Evolutionary conservation across 2,113 vertebrate genomes (phyloP).

Genomic region (Lathamus discolor): DNA sequence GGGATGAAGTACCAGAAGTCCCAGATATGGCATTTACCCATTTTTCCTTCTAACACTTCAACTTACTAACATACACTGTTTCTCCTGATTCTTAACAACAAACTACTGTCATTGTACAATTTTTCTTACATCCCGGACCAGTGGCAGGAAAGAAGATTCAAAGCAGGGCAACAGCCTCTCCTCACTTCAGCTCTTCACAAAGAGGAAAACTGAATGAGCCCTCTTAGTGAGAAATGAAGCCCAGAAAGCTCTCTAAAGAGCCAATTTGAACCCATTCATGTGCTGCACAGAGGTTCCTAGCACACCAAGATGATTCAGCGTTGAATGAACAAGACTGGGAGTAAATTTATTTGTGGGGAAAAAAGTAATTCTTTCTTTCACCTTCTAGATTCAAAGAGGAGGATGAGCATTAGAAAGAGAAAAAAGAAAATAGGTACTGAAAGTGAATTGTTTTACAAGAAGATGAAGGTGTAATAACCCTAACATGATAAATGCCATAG

Average conservation of each 20-base stretch:
- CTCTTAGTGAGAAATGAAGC: neutral
- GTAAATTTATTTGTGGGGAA: neutral
- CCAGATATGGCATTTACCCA: neutral
- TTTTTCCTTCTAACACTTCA: neutral
- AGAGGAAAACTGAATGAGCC: neutral
- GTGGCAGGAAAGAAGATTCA: neutral
- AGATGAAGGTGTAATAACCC: neutral
- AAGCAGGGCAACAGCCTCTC: neutral
- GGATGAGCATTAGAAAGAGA: neutral
- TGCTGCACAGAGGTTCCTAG: neutral
- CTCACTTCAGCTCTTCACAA: neutral
- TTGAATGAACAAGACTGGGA: neutral
- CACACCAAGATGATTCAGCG: neutral
- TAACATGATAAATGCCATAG: neutral
- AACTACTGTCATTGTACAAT: neutral
- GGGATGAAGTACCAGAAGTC: neutral
- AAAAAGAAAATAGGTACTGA: neutral
- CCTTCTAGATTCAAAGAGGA: neutral
- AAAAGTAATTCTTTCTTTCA: neutral
- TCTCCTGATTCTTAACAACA: neutral
- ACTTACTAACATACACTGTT: neutral
- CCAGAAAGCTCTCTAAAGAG: neutral
- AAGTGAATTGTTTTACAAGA: neutral
- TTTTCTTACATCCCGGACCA: neutral
- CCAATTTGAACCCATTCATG: neutral